Base-by-base conservation (phyloP, 2,113 vertebrate species). In the Neodontobutis hainanensis region DNA sequence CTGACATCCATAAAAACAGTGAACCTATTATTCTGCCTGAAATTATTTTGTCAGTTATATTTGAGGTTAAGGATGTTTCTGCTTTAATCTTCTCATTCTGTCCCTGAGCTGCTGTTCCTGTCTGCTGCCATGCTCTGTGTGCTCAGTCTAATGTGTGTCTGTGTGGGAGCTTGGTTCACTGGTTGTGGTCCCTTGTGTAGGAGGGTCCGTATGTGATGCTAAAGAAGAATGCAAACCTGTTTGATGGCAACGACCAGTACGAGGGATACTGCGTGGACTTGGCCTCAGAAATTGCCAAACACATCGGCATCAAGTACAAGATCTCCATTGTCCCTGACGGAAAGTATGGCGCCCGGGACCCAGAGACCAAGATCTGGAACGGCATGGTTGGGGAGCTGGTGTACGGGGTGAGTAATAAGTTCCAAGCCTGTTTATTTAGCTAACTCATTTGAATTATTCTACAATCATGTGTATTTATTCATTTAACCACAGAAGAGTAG, bases 371-470 rank as follows among this genome's bases (percentile, higher is more conserved):
- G 94, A 99, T 99, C 91, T 99, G 97, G 97, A 99, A 99, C 85
- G 97, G 97, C 84, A 99, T 99, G 97, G 97, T 99, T 82, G 97
- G 97, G 94, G 97, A 99, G 90, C 97, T 99, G 94, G 97, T 99
- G 85, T 99, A 99, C 92, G 97, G 97, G 96, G 97, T 99, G 94
- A 95, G 96, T 68, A 6, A 19, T 32, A 12, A 27, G 19, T 27
- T 27, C 19, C 19, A 27, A 11, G 42, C 42, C 7, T 6, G 6
- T 43, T 43, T 6, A 43, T 11, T 11, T 11, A 15, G 8, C 11
- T 27, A 27, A 27, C 19, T 27, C 19, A 27, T 27, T 27, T 27
- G n/a, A n/a, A n/a, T n/a, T n/a, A n/a, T n/a, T n/a, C n/a, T n/a
- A n/a, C n/a, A n/a, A n/a, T n/a, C n/a, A n/a, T n/a, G n/a, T n/a